Conservation (phyloP, 2,888 invertebrate genomes). For the Drosophila setosimentum region DNA sequence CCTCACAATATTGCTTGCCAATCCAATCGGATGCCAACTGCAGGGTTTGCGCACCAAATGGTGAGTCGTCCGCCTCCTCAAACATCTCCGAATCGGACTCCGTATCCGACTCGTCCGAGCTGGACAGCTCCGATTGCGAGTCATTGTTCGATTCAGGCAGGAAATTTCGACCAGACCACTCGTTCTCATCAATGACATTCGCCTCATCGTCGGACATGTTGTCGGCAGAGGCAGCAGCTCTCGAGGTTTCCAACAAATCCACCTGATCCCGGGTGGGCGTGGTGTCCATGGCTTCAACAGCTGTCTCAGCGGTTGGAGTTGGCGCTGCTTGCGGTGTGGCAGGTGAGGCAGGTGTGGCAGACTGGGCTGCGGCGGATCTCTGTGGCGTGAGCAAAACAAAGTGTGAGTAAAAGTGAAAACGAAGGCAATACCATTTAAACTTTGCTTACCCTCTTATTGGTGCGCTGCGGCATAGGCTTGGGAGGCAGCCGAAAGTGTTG, state of each 20-base stretch:
- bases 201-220: constrained; percentile 87
- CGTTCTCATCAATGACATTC: constrained; percentile 96
- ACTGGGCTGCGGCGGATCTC: constrained; percentile 56
- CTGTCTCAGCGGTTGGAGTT: constrained; percentile 23
- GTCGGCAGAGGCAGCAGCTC: constrained; percentile 84
- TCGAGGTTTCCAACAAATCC: constrained; percentile 83
- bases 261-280: constrained; percentile 72
- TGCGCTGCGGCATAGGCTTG: constrained; percentile 84
- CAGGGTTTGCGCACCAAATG: constrained; percentile 87
- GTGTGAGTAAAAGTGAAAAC: background rate
- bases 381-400: background rate
- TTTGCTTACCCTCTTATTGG: constrained; percentile 62
- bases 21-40: constrained; percentile 90
- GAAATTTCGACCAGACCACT: constrained; percentile 97
- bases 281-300: constrained; percentile 57
- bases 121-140: constrained; percentile 87
- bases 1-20: constrained; percentile 86
- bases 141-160: constrained; percentile 91
- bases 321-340: constrained; percentile 40
- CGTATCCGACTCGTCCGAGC: constrained; percentile 87
- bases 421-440: background rate
- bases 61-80: constrained; percentile 89
- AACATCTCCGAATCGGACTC: constrained; percentile 88
- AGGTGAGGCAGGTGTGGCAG: constrained; percentile 23
- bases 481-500: constrained; percentile 90